A percentile compares a stretch with the other conserved stretches of the same genome.
Evolutionary conservation across 2,797 vertebrate species (phyloP).

Genomic region (Oryzias dopingdopingensis): DNA sequence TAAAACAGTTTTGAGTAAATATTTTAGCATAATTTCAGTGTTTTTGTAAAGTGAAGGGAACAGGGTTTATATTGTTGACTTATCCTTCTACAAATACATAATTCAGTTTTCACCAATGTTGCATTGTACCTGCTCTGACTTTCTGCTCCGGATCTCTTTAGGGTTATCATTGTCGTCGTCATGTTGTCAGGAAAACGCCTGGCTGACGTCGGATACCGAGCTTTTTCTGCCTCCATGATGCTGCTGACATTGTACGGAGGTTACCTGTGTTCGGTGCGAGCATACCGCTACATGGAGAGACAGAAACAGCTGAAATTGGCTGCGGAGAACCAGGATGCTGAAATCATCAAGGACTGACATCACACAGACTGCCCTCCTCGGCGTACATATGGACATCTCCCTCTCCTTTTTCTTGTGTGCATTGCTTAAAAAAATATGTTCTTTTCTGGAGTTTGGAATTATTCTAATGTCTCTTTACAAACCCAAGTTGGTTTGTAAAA

Average conservation of each 20-base stretch:
- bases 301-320: slow-evolving; percentile 68
- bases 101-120: too few relatives aligned
- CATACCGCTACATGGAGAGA: slow-evolving; percentile 72
- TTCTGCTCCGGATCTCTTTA: slow-evolving; percentile 10
- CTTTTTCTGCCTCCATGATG: slow-evolving; percentile 90
- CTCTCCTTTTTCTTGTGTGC: background rate
- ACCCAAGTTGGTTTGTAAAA: too few relatives aligned
- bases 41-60: too few relatives aligned
- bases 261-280: slow-evolving; percentile 82
- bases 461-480: background rate
- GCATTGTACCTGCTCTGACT: background rate
- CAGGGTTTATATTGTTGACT: too few relatives aligned
- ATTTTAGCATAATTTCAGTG: too few relatives aligned
- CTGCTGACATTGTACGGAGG: slow-evolving; percentile 87
- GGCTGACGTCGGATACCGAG: slow-evolving; percentile 87
- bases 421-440: slow-evolving; percentile 11
- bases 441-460: slow-evolving; percentile 11
- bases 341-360: slow-evolving; percentile 61
- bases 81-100: too few relatives aligned
- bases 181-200: slow-evolving; percentile 87
- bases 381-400: slow-evolving; percentile 35
- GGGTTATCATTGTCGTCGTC: slow-evolving; percentile 35
- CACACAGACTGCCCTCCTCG: slow-evolving; percentile 8
- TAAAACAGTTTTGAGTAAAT: too few relatives aligned
- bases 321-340: slow-evolving; percentile 74